Conservation (phyloP, 2,797 vertebrate species). For the Sparidentex hasta region DNA sequence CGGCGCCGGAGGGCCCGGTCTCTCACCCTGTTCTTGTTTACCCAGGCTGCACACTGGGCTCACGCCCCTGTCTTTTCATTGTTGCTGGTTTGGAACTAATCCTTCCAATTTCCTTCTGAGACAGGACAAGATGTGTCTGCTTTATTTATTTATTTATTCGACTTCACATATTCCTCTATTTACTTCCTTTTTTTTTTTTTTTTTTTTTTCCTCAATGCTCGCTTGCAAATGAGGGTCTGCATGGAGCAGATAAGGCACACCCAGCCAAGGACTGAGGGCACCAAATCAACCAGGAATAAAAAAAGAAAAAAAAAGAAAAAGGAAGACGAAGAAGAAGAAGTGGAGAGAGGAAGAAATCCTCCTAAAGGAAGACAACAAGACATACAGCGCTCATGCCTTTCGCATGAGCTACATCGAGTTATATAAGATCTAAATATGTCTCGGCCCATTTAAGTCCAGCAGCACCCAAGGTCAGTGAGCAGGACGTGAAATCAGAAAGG, state of each 20-base stretch:
- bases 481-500: slow-evolving; percentile 53
- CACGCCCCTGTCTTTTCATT: slow-evolving; percentile 83
- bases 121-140: slow-evolving; percentile 84
- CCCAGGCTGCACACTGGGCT: slow-evolving; percentile 77
- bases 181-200: slow-evolving; percentile 62
- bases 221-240: slow-evolving; percentile 87
- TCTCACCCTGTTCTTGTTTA: slow-evolving; percentile 78
- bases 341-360: slow-evolving; percentile 60
- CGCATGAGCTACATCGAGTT: slow-evolving; percentile 44
- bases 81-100: slow-evolving; percentile 87
- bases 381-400: slow-evolving; percentile 46
- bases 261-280: slow-evolving; percentile 83
- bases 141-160: slow-evolving; percentile 84
- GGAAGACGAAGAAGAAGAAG: slow-evolving; percentile 23
- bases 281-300: slow-evolving; percentile 78
- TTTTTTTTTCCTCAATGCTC: slow-evolving; percentile 50
- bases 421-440: slow-evolving; percentile 62
- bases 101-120: slow-evolving; percentile 84
- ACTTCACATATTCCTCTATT: slow-evolving; percentile 85
- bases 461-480: slow-evolving; percentile 68
- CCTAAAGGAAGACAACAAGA: slow-evolving; percentile 72
- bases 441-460: slow-evolving; percentile 55
- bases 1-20: slow-evolving; percentile 62
- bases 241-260: slow-evolving; percentile 83
- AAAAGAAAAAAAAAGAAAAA: slow-evolving; percentile 46